Conservation (phyloP, 1,140 invertebrate species). For the Heterodera schachtii region DNA sequence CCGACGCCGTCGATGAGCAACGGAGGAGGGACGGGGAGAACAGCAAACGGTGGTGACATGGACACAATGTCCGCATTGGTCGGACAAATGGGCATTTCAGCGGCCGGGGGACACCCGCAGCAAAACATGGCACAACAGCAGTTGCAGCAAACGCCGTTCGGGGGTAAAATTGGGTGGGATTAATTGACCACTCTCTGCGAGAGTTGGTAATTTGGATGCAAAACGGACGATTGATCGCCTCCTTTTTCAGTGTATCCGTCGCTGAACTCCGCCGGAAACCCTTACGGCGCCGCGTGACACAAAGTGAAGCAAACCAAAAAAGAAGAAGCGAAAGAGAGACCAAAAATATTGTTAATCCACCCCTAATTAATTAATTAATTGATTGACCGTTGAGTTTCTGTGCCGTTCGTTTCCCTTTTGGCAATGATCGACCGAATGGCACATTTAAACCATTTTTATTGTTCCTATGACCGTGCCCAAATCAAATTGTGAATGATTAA, state of each 20-base stretch:
- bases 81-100: slow-evolving; percentile 36
- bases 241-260: slow-evolving; percentile 3
- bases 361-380: no score
- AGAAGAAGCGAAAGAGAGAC: background rate
- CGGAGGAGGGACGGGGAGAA: background rate
- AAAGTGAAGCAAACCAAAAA: background rate
- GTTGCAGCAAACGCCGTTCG: background rate
- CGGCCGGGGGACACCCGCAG: background rate
- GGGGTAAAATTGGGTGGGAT: background rate
- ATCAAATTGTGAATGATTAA: no score
- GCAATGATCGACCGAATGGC: no score
- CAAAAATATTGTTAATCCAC: no score
- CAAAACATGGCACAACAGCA: background rate
- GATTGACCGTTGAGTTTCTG: no score
- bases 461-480: no score
- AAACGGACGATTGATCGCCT: background rate
- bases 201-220: background rate
- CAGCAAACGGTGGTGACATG: slow-evolving; percentile 25
- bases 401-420: no score
- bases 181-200: no score
- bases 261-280: background rate
- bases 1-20: background rate
- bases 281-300: background rate
- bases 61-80: slow-evolving; percentile 44
- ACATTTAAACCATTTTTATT: no score